phyloP scores from a whole-genome alignment of 2,113 vertebrate species.

The Anoplopoma fimbria region DNA sequence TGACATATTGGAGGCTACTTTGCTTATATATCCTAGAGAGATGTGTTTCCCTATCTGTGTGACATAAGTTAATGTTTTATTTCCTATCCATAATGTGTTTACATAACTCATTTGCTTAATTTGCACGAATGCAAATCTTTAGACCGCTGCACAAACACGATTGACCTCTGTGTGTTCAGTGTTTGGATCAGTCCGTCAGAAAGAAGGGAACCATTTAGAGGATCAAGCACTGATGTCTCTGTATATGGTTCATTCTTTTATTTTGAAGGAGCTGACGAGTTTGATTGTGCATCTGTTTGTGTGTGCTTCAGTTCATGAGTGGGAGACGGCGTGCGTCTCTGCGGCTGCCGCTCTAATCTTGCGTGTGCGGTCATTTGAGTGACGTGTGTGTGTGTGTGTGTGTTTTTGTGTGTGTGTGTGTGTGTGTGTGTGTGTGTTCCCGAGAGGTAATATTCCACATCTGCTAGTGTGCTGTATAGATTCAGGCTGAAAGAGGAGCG shows the following conservation, averaged over 20 bases:
- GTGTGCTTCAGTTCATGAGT: conserved; percentile 16
- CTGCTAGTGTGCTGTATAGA: conserved; percentile 61
- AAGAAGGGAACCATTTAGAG: conserved; percentile 38
- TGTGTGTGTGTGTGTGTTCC: conserved; percentile 52
- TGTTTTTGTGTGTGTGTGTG: conserved; percentile 35
- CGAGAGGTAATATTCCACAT: conserved; percentile 69
- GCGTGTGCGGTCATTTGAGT: too few species aligned
- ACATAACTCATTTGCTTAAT: conserved; percentile 36
- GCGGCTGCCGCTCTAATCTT: conserved; percentile 41
- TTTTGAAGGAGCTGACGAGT: conserved; percentile 36
- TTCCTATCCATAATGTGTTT: too few species aligned
- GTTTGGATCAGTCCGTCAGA: conserved; percentile 47
- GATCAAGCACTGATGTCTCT: conserved; percentile 27
- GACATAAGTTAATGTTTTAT: background rate
- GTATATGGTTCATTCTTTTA: conserved; percentile 31
- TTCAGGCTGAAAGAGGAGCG: conserved; percentile 49
- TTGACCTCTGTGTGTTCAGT: background rate
- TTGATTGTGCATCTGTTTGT: conserved; percentile 25
- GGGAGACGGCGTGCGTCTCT: conserved; percentile 15
- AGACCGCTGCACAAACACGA: conserved; percentile 17
- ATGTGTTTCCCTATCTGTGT: background rate
- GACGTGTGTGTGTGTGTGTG: too few species aligned
- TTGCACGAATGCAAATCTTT: conserved; percentile 42
- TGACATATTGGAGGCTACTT: too few species aligned
- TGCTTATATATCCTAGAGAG: too few species aligned